These are phyloP conservation scores for Riptortus pedestris DNA, from an alignment of 1,140 invertebrate genomes.

Conservation along the genomic window DNA sequence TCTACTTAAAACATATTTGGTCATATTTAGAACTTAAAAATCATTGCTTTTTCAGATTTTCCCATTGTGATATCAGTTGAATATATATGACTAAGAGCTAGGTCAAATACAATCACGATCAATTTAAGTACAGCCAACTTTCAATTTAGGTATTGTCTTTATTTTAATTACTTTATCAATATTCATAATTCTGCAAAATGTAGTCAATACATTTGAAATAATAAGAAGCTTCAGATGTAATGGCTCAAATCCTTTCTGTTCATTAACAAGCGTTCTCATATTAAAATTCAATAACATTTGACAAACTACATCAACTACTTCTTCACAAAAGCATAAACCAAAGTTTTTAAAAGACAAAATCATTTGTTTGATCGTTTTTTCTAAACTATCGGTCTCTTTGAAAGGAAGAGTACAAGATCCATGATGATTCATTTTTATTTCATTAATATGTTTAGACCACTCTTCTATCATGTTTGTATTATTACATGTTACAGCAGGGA, in stretches of 20 bases:
- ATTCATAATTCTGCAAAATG: not conserved
- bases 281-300: not conserved
- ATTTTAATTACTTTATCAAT: conserved; percentile 1
- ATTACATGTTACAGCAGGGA: not conserved
- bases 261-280: not conserved
- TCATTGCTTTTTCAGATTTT: too few relatives aligned
- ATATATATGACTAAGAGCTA: too few relatives aligned
- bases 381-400: not conserved
- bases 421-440: not conserved
- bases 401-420: not conserved
- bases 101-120: too few relatives aligned
- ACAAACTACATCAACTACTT: not conserved
- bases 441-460: not conserved
- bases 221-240: not conserved
- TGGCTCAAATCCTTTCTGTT: not conserved
- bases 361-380: not conserved
- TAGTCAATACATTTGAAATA: not conserved
- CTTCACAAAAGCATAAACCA: not conserved
- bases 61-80: too few relatives aligned
- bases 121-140: too few relatives aligned
- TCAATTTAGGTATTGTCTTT: too few relatives aligned
- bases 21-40: too few relatives aligned
- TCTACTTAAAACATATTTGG: too few relatives aligned
- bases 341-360: not conserved
- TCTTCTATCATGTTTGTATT: not conserved